Base-by-base conservation (phyloP, 2,888 invertebrate species). In the Drosophila ezoana region DNA sequence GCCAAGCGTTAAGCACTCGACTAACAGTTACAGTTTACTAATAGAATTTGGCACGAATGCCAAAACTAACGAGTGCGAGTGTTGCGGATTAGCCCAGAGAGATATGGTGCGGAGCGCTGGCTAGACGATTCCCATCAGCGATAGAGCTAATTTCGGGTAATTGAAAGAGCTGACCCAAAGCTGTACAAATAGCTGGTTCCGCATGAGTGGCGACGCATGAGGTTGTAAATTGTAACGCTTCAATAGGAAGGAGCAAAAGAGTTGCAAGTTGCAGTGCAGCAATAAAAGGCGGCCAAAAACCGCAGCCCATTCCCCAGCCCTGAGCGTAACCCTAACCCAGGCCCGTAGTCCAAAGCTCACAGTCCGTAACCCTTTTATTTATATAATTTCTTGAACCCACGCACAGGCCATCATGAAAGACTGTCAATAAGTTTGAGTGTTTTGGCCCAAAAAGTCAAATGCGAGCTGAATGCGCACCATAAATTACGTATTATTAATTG, bases 401-500 rank as follows among this genome's bases (percentile, higher is more conserved):
- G 69, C 67, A 63, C 38, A 53, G 57, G 56, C 70, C 49, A 49
- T 40, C 28, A 28, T 28, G 62, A 48, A 43, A 44, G 48, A 70
- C 69, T 80, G 78, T 84, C 85, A 81, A 84, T 81, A 78, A 81
- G 79, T 79, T 72, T 71, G 67, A 75, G 84, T 81, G 75, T 83
- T 76, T 78, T 71, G 81, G 74, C 73, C 73, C 53, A 67, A 72
- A 70, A 68, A 87, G 87, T 77, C 73, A 79, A 84, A 81, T 71
- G 63, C 40, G 43, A 70, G 67, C 68, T 59, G 75, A 79, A 79
- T 74, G 79, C 75, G 54, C 64, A 73, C 68, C 80, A 87, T 89
- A 89, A 89, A 83, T 85, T 79, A 85, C 72, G 76, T 76, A 80
- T 87, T 87, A 87, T 89, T 87, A 87, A 89, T 89, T 85, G 89